These are phyloP conservation scores for Amphipoea oculea DNA, from an alignment of 2,888 invertebrate genomes.

Conservation along the genomic window DNA sequence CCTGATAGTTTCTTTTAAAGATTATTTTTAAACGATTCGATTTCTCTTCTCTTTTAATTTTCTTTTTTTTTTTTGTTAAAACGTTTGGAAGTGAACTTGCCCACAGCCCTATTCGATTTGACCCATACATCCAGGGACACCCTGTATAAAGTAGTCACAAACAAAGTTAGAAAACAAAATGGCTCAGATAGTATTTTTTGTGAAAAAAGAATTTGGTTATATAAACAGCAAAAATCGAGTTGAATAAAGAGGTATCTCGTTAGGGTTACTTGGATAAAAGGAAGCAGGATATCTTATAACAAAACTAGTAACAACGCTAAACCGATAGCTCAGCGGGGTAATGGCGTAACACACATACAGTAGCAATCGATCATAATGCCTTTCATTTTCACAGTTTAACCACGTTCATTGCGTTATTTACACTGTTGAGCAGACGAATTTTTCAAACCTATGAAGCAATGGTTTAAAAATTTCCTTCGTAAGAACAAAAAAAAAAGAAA, in stretches of 20 bases:
- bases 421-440: neutral
- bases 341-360: neutral
- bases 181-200: neutral
- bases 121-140: no score
- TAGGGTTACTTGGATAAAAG: neutral
- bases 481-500: neutral
- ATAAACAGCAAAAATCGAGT: neutral
- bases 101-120: no score
- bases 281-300: neutral
- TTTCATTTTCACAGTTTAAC: neutral
- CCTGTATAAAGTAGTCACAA: neutral
- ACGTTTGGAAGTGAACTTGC: no score
- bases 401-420: neutral
- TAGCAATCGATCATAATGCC: neutral
- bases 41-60: no score
- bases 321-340: neutral
- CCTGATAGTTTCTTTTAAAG: no score
- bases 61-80: no score
- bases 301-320: constrained; percentile 2
- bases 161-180: neutral
- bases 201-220: neutral
- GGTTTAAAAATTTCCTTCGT: neutral
- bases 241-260: neutral
- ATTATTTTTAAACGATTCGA: no score
- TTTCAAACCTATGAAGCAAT: neutral